Evolutionary conservation across 2,113 vertebrate species (phyloP).

Genomic region (Myotis yumanensis): DNA sequence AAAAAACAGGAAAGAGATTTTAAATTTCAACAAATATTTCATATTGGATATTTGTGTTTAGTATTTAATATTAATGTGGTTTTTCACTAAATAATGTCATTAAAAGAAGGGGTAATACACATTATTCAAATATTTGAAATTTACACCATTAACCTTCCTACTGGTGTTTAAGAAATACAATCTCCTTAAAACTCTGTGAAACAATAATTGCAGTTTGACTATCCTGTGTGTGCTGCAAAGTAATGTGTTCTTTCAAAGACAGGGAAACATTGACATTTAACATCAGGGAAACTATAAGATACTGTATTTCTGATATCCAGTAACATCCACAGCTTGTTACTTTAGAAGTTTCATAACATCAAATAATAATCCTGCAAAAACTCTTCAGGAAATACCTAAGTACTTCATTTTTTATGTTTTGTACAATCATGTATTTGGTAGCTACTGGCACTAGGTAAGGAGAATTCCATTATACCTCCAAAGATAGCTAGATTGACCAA

Average conservation of each 20-base stretch:
- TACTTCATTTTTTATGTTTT: background rate
- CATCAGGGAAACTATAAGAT: background rate
- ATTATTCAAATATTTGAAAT: conserved; percentile 16
- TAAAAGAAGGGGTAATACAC: background rate
- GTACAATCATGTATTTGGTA: background rate
- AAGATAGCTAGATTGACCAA: background rate
- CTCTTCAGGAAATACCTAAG: conserved; percentile 44
- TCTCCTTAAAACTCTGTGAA: conserved; percentile 44
- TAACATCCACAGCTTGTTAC: conserved; percentile 45
- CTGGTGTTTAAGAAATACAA: conserved; percentile 12
- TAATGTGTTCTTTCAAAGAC: background rate
- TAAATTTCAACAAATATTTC: background rate
- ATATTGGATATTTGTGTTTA: background rate
- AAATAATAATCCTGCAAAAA: conserved; percentile 28
- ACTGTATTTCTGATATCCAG: conserved; percentile 36
- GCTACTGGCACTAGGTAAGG: background rate
- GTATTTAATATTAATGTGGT: background rate
- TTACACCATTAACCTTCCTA: background rate
- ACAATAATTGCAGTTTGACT: background rate
- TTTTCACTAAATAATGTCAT: background rate
- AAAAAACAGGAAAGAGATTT: background rate
- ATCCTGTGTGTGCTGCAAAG: background rate
- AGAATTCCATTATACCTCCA: background rate
- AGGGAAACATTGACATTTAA: background rate
- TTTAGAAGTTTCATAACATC: conserved; percentile 60